phyloP scores from a whole-genome alignment of 1,140 invertebrate genomes.

The Papilio helenus region DNA sequence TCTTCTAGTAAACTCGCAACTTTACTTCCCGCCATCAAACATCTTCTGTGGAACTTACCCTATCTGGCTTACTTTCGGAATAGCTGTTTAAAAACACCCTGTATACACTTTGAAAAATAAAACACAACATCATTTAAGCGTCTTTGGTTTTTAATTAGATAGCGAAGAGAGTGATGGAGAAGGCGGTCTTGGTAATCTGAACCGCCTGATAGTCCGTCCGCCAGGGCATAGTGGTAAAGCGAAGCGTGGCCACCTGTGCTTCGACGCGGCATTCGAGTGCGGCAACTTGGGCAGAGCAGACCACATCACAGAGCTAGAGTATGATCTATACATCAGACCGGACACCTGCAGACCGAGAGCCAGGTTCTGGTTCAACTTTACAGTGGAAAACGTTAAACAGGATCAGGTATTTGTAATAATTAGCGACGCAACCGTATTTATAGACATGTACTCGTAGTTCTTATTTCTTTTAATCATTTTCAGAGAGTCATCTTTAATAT shows the following conservation, averaged over 20 bases:
- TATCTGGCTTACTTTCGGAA: neutral
- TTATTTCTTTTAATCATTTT: constrained; percentile 63
- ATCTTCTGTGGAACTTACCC: no score
- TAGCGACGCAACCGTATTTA: neutral
- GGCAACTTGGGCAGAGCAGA: constrained; percentile 98
- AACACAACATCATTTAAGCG: no score
- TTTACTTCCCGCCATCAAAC: no score
- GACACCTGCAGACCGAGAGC: constrained; percentile 97
- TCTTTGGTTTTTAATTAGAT: constrained; percentile 83
- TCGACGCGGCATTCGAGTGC: constrained; percentile 98
- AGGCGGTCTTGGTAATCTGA: constrained; percentile 97
- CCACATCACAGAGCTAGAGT: constrained; percentile 96
- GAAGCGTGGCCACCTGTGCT: constrained; percentile 96
- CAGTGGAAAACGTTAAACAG: constrained; percentile 96
- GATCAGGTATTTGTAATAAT: constrained; percentile 88
- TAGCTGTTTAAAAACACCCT: neutral
- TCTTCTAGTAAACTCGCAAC: neutral
- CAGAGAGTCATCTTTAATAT: constrained; percentile 98
- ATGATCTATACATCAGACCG: constrained; percentile 97
- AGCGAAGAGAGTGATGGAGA: constrained; percentile 98
- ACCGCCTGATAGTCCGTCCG: constrained; percentile 94
- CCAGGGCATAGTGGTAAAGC: constrained; percentile 97
- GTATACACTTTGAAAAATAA: neutral
- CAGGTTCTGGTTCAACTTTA: constrained; percentile 99
- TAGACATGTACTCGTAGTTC: neutral